Base-by-base conservation (phyloP, 2,113 vertebrate genomes). In the Muscicapa adusta region DNA sequence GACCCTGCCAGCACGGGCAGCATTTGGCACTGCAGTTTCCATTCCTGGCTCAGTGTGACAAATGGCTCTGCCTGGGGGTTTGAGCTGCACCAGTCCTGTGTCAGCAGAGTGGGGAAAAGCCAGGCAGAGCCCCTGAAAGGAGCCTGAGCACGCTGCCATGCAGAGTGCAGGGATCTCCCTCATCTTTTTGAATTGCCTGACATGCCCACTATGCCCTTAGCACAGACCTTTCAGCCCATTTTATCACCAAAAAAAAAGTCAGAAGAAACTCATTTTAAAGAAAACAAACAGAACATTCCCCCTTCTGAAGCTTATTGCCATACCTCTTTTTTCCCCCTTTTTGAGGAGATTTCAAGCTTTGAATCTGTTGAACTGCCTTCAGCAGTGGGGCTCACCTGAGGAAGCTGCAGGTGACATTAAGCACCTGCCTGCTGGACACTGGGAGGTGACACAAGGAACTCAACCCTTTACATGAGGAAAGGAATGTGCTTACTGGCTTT, bases 401-500 rank as follows among this genome's bases (percentile, higher is more conserved):
- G 15, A 6, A 43, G 70, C 31, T 47, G 43, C 11, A 38, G 61
- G 40, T 19, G 38, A 72, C 76, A 29, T 17, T 18, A 25, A 1
- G 9, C 8, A 71, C 11, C 8, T 6, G 45, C 58, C 45, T 72
- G 56, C 5, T n/a, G 56, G 81, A 62, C 12, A 10, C 51, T 26
- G 1, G 6, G 74, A 95, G 71, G 88, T 96, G 88, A 93, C 93
- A 90, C 82, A 71, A 72, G 89, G 73, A 94, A 82, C 48, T 57
- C 67, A 77, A 23, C 89, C 83, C 48, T 38, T 65, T 5, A 15
- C 74, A 85, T 36, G 62, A 74, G 61, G 34, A 76, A 67, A 75
- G 58, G 62, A 91, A 83, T 61, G 89, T 65, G 93, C 88, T 94
- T 80, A 57, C 36, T 91, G 36, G 54, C 68, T 94, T 92, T 95